Conservation (phyloP, 2,113 vertebrate genomes). For the Lutjanus erythropterus region DNA sequence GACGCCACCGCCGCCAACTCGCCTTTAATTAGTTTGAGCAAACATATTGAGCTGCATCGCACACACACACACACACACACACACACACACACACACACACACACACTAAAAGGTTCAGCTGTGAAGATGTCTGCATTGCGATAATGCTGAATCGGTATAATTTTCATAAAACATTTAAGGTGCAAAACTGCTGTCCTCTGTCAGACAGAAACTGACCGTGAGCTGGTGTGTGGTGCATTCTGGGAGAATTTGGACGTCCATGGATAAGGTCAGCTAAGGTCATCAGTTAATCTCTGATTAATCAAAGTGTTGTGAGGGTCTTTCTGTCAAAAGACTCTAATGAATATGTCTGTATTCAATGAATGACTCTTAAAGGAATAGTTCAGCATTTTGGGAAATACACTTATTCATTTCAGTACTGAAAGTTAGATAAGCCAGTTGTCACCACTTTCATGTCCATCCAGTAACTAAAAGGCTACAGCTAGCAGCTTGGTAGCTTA, state of each 20-base stretch:
- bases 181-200: slow-evolving; percentile 7
- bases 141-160: slow-evolving; percentile 59
- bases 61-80: slow-evolving; percentile 19
- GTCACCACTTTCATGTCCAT: too few relatives aligned
- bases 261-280: not conserved
- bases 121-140: slow-evolving; percentile 16
- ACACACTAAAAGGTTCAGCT: too few relatives aligned
- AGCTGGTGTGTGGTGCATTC: slow-evolving; percentile 40
- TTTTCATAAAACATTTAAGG: slow-evolving; percentile 42
- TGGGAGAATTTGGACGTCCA: not conserved
- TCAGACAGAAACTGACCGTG: not conserved
- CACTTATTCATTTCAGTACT: not conserved
- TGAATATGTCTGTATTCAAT: too few relatives aligned
- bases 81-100: slow-evolving; percentile 21
- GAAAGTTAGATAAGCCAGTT: too few relatives aligned
- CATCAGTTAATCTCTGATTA: not conserved
- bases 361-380: not conserved
- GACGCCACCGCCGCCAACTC: slow-evolving; percentile 82
- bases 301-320: not conserved
- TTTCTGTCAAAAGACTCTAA: too few relatives aligned
- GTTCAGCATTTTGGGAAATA: not conserved
- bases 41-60: slow-evolving; percentile 87
- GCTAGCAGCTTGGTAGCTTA: too few relatives aligned
- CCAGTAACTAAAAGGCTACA: too few relatives aligned
- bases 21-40: slow-evolving; percentile 93